phyloP scores from a whole-genome alignment of 2,888 invertebrate species.

The Aelia acuminata region DNA sequence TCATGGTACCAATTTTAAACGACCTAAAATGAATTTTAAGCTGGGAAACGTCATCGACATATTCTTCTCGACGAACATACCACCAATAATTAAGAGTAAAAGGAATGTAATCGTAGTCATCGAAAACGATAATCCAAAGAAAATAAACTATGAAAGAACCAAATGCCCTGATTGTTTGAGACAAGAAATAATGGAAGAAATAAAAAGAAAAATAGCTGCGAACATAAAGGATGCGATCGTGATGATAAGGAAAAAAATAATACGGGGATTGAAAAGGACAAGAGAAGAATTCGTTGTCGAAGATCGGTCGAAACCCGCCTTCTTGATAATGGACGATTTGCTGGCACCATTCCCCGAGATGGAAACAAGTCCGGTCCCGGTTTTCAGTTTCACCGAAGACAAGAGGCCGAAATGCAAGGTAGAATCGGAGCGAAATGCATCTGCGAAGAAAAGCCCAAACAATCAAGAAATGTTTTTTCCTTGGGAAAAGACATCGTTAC shows the following conservation, averaged over 20 bases:
- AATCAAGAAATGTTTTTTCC: neutral
- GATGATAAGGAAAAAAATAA: neutral
- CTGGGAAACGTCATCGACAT: neutral
- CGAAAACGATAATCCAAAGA: neutral
- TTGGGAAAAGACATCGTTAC: neutral
- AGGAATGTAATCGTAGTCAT: neutral
- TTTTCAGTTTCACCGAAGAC: slow-evolving; percentile 22
- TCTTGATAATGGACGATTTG: neutral
- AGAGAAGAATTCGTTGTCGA: neutral
- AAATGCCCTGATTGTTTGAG: neutral
- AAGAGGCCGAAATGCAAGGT: neutral
- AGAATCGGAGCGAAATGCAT: neutral
- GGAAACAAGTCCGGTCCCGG: neutral
- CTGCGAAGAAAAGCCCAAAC: neutral
- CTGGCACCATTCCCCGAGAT: neutral
- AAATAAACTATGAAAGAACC: too few species aligned
- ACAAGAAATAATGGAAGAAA: neutral
- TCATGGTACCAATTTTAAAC: neutral
- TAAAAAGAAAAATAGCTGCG: neutral
- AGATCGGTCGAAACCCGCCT: neutral
- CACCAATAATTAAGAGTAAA: neutral
- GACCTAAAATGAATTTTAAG: neutral
- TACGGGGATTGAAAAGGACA: neutral
- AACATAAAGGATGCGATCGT: neutral
- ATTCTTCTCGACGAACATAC: neutral